Percentiles rank a stretch among this genome's conserved stretches.
Evolutionary conservation across 2,797 vertebrate species (phyloP).

Genomic region (Pseudotriccus pelzelni): DNA sequence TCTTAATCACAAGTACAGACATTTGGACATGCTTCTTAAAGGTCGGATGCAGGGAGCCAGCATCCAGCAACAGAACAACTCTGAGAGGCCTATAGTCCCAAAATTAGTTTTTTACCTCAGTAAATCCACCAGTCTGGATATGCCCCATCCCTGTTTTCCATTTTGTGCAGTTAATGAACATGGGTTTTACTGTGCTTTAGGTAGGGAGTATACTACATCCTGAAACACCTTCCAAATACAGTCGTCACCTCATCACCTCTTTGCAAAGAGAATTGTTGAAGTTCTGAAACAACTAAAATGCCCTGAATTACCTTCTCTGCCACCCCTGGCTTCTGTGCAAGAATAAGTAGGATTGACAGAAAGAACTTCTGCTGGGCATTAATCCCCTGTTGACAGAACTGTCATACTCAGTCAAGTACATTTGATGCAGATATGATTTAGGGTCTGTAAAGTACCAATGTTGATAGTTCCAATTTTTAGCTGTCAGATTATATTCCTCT

Average conservation of each 20-base stretch:
- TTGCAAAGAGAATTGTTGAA: neutral
- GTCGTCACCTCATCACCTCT: neutral
- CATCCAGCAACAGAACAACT: neutral
- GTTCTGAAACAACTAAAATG: neutral
- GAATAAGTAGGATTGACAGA: neutral
- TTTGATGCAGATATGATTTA: neutral
- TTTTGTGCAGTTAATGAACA: neutral
- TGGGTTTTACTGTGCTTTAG: neutral
- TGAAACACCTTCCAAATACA: neutral
- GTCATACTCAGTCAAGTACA: neutral
- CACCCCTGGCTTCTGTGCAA: neutral
- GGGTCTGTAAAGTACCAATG: neutral
- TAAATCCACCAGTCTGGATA: neutral
- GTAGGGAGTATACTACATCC: neutral
- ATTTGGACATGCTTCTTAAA: neutral
- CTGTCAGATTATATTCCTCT: slow-evolving; percentile 13
- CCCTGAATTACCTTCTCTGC: neutral
- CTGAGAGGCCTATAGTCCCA: neutral
- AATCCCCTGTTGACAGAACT: slow-evolving; percentile 2
- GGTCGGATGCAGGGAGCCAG: neutral
- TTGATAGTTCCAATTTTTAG: slow-evolving; percentile 1
- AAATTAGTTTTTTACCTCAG: neutral
- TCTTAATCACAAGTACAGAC: neutral
- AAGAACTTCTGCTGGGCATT: neutral
- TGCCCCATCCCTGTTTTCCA: neutral